Evolutionary conservation across 2,797 vertebrate genomes (phyloP).

Genomic region (Silurus aristotelis): DNA sequence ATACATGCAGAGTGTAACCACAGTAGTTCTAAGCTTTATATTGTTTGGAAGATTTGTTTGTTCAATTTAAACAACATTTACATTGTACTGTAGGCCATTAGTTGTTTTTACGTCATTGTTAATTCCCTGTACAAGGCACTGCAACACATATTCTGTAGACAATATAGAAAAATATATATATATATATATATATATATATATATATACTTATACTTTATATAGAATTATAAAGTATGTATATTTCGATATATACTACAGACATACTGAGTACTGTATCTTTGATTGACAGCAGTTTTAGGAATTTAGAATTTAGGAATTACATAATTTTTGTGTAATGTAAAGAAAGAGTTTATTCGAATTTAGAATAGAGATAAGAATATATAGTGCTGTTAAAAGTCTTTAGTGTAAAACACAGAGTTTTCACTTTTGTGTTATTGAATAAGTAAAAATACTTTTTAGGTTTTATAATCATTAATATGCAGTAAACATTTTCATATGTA

Average conservation of each 20-base stretch:
- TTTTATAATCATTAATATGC: neutral
- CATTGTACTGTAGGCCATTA: neutral
- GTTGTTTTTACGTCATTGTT: neutral
- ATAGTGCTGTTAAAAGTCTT: neutral
- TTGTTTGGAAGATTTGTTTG: neutral
- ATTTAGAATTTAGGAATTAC: neutral
- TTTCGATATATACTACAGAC: too few relatives aligned
- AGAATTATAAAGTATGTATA: too few relatives aligned
- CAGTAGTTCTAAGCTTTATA: neutral
- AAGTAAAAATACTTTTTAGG: neutral
- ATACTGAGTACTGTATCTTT: neutral
- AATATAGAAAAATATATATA: neutral
- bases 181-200: too few relatives aligned
- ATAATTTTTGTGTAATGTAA: neutral
- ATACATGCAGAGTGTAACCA: neutral
- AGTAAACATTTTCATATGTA: neutral
- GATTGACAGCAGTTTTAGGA: neutral
- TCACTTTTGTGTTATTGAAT: neutral
- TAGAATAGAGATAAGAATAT: neutral
- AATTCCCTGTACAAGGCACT: neutral
- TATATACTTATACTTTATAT: too few relatives aligned
- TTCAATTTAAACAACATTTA: neutral
- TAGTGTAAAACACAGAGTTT: neutral
- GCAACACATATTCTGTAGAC: neutral
- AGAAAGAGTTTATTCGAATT: neutral